These are phyloP conservation scores for Stenodera caucasica DNA, from an alignment of 2,888 invertebrate species.

Conservation along the genomic window DNA sequence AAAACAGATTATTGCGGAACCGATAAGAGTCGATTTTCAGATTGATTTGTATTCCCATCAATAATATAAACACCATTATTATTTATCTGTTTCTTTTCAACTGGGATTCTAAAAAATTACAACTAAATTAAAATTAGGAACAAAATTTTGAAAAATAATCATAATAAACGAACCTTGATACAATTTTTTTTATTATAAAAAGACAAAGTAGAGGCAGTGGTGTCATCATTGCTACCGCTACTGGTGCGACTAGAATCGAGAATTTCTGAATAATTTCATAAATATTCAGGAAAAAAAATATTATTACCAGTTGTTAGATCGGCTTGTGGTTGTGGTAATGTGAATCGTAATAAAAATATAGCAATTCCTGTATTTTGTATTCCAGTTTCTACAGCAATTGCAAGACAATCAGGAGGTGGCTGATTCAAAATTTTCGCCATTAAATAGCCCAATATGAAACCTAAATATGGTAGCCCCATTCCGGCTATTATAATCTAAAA, in stretches of 20 bases:
- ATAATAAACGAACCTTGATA: constrained; percentile 53
- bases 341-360: constrained; percentile 82
- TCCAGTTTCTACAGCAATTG: constrained; percentile 91
- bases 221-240: constrained; percentile 91
- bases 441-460: constrained; percentile 71
- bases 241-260: constrained; percentile 74
- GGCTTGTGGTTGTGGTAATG: constrained; percentile 81
- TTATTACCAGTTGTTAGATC: constrained; percentile 80
- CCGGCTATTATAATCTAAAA: constrained; percentile 77
- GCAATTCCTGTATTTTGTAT: constrained; percentile 93
- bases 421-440: constrained; percentile 65
- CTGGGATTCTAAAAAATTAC: constrained; percentile 24
- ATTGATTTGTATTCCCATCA: constrained; percentile 10
- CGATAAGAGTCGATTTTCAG: constrained; percentile 10
- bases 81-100: constrained; percentile 22
- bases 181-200: constrained; percentile 60
- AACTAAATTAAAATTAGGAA: constrained; percentile 15
- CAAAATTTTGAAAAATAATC: constrained; percentile 15
- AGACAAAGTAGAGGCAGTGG: constrained; percentile 72
- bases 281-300: neutral
- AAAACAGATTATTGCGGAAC: too few relatives aligned
- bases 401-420: constrained; percentile 69
- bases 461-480: constrained; percentile 79
- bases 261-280: neutral
- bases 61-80: constrained; percentile 5